Conservation (phyloP, 2,888 invertebrate genomes). For the Romanomermis culicivorax region DNA sequence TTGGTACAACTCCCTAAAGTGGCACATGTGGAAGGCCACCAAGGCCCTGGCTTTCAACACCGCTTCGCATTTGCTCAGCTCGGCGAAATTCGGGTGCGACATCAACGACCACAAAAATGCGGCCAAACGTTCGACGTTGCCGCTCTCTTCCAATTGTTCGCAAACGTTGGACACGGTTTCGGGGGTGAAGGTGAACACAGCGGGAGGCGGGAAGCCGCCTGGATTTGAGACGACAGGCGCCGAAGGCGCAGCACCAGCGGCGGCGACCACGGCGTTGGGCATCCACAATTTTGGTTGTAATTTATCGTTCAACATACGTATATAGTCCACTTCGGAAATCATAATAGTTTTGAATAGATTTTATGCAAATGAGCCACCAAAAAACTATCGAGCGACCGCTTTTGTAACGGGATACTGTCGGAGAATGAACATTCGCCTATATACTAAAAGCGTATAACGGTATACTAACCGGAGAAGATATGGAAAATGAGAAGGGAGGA, state of each 20-base stretch:
- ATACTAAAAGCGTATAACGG: too few relatives aligned
- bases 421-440: too few relatives aligned
- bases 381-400: too few relatives aligned
- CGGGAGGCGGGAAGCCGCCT: background rate
- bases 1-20: constrained; percentile 65
- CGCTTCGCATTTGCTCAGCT: constrained; percentile 63
- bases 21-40: constrained; percentile 69
- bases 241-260: background rate
- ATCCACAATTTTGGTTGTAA: background rate
- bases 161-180: constrained; percentile 98
- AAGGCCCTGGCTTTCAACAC: constrained; percentile 62
- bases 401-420: too few relatives aligned
- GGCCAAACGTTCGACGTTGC: constrained; percentile 72
- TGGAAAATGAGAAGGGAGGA: too few relatives aligned
- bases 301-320: background rate
- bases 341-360: background rate
- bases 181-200: constrained; percentile 58
- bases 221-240: background rate
- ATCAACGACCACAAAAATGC: constrained; percentile 74
- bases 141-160: constrained; percentile 82
- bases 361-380: too few relatives aligned
- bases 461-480: too few relatives aligned
- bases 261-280: background rate
- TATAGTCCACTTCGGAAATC: background rate
- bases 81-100: constrained; percentile 51